A percentile compares a stretch with the other conserved stretches of the same genome.
Conservation (phyloP, 2,888 invertebrate species). For the Choristoneura rosaceana region DNA sequence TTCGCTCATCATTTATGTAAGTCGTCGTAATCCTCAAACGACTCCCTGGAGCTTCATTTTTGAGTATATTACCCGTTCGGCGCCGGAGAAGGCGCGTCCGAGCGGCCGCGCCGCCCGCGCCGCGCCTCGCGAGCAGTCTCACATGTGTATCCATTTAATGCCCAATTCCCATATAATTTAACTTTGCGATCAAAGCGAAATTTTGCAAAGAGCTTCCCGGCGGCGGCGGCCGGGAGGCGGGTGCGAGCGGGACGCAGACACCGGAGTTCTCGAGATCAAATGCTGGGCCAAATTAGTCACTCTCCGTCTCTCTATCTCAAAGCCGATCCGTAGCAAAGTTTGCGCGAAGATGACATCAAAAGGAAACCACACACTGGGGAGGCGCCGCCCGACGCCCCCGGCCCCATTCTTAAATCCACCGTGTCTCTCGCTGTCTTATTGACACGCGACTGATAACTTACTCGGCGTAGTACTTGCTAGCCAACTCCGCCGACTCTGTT, state of each 20-base stretch:
- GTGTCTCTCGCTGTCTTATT: constrained; percentile 82
- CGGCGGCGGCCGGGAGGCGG: constrained; percentile 70
- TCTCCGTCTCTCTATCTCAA: constrained; percentile 86
- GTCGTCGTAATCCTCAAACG: constrained; percentile 78
- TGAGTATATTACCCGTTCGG: constrained; percentile 62
- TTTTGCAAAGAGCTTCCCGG: constrained; percentile 85
- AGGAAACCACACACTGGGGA: constrained; percentile 85
- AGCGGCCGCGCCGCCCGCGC: constrained; percentile 41
- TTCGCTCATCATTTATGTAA: constrained; percentile 82
- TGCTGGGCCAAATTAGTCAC: constrained; percentile 86
- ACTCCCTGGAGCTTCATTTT: constrained; percentile 67
- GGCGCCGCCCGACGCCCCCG: constrained; percentile 67
- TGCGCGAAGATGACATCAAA: constrained; percentile 86
- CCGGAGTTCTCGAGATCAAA: constrained; percentile 83
- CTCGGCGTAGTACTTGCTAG: constrained; percentile 81
- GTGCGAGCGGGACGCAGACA: constrained; percentile 79
- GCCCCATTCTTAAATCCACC: constrained; percentile 81
- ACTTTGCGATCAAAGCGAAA: constrained; percentile 86
- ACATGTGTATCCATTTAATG: constrained; percentile 85
- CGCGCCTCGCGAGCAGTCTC: constrained; percentile 59
- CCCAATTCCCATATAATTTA: constrained; percentile 86
- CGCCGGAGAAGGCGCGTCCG: constrained; percentile 50
- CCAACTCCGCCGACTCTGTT: constrained; percentile 70
- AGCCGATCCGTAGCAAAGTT: constrained; percentile 86
- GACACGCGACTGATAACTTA: constrained; percentile 83